Evolutionary conservation across 2,113 vertebrate species (phyloP).

Genomic region (Dipodomys spectabilis): DNA sequence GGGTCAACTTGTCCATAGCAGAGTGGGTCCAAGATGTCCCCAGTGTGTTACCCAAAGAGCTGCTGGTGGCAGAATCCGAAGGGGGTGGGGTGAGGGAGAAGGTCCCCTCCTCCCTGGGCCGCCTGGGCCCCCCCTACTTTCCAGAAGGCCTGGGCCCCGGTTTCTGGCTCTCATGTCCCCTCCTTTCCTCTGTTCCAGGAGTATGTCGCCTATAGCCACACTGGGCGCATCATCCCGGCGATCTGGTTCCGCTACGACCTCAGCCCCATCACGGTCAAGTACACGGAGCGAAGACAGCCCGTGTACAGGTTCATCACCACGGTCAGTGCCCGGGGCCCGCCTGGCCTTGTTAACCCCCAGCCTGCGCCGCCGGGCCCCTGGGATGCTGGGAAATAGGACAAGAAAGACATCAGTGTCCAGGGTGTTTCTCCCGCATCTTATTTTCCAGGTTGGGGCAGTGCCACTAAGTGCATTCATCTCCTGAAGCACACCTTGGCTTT

Average conservation of each 20-base stretch:
- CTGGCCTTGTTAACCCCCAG: too few relatives aligned
- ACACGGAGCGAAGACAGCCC: constrained; percentile 97
- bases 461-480: too few relatives aligned
- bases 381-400: not conserved
- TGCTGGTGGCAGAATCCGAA: fast-evolving
- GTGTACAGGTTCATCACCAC: constrained; percentile 99
- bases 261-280: constrained; percentile 99
- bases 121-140: not conserved
- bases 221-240: constrained; percentile 97
- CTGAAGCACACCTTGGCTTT: not conserved
- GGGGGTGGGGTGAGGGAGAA: not conserved
- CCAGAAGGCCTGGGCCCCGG: not conserved
- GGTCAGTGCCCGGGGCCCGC: constrained; percentile 86
- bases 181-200: constrained; percentile 86
- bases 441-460: not conserved
- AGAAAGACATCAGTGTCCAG: not conserved
- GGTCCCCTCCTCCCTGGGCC: not conserved
- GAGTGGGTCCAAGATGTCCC: not conserved
- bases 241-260: constrained; percentile 99
- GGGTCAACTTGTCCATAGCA: not conserved
- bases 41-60: not conserved
- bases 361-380: too few relatives aligned
- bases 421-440: not conserved
- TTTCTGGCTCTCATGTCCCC: not conserved
- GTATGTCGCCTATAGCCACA: constrained; percentile 98